A percentile compares a stretch with the other conserved stretches of the same genome.
These are phyloP conservation scores for Caenorhabditis briggsae DNA, from an alignment of 1,140 invertebrate genomes.

Conservation along the genomic window DNA sequence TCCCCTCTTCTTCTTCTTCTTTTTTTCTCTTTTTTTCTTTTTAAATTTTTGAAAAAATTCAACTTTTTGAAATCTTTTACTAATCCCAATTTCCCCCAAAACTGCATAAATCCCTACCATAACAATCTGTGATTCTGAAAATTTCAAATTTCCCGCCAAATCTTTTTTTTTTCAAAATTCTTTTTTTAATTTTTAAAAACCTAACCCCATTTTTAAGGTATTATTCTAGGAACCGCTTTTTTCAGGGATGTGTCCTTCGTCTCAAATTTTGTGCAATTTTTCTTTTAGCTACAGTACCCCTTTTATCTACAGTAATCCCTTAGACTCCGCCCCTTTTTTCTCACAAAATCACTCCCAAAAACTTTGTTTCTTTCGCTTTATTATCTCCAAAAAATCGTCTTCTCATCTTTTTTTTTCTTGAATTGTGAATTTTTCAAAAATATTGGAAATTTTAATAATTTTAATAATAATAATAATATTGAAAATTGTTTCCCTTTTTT, in stretches of 20 bases:
- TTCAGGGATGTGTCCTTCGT: background rate
- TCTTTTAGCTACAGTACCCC: background rate
- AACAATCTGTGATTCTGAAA: constrained; percentile 34
- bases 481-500: no score
- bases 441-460: no score
- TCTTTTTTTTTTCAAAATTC: background rate
- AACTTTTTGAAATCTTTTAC: background rate
- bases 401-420: background rate
- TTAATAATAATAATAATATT: no score
- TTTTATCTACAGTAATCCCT: background rate
- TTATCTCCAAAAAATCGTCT: background rate
- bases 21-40: background rate
- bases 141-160: background rate
- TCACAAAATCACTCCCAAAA: constrained; percentile 36
- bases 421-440: background rate
- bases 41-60: no score
- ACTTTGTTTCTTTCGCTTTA: constrained; percentile 54
- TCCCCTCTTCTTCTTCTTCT: background rate
- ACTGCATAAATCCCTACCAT: background rate
- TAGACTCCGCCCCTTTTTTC: background rate
- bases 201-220: background rate
- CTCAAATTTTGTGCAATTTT: background rate
- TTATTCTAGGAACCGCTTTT: constrained; percentile 22
- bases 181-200: no score
- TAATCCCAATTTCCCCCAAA: background rate